Evolutionary conservation across 2,888 invertebrate species (phyloP).

Genomic region (Maniola hyperantus): DNA sequence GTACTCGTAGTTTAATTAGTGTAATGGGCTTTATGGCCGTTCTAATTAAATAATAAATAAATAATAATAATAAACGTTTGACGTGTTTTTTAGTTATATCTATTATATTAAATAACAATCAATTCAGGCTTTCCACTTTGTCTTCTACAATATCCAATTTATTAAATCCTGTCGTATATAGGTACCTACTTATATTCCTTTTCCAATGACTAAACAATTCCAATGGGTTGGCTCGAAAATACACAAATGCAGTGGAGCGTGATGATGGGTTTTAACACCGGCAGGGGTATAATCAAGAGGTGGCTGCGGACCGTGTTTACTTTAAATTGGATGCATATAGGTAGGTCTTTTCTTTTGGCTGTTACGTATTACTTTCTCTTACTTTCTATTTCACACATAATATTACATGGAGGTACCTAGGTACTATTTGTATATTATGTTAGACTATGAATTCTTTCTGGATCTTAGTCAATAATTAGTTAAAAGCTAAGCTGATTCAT

Average conservation of each 20-base stretch:
- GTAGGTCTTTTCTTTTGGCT: conserved; percentile 14
- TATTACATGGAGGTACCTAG: neutral
- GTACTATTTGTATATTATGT: no score
- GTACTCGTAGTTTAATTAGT: no score
- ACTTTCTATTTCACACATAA: conserved; percentile 8
- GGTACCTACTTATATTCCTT: neutral
- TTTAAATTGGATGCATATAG: conserved; percentile 10
- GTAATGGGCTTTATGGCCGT: no score
- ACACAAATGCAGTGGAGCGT: conserved; percentile 14
- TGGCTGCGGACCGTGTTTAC: conserved; percentile 1
- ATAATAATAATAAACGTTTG: no score
- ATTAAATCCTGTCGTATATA: neutral
- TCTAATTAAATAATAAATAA: no score
- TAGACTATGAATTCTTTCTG: no score
- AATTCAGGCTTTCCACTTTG: neutral
- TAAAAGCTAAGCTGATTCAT: no score
- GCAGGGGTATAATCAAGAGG: conserved; percentile 6
- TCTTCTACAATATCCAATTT: neutral
- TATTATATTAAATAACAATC: no score
- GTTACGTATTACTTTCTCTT: conserved; percentile 10
- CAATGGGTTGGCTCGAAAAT: neutral
- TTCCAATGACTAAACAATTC: conserved; percentile 1
- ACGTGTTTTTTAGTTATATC: no score
- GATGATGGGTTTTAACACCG: conserved; percentile 6
- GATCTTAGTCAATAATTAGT: no score